Conservation (phyloP, 2,113 vertebrate species). For the Kryptolebias marmoratus region DNA sequence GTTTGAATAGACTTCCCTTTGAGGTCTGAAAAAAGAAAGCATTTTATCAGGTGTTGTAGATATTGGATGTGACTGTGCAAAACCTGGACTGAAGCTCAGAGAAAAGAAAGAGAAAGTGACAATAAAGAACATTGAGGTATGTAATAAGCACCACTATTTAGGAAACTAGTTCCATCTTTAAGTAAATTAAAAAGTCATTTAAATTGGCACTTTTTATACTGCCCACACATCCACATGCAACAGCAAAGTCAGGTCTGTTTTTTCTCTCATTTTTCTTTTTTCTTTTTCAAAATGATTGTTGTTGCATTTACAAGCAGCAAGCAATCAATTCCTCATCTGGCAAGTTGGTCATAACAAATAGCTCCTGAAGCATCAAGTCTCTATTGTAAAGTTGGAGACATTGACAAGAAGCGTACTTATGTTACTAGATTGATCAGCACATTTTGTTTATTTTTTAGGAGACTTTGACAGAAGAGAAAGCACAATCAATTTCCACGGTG, state of each 20-base stretch:
- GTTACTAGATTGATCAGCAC: constrained; percentile 83
- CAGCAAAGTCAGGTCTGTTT: constrained; percentile 35
- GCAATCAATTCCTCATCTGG: constrained; percentile 79
- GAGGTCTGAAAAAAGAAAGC: neutral
- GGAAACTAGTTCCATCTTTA: constrained; percentile 9
- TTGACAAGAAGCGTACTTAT: constrained; percentile 82
- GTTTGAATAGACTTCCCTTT: neutral
- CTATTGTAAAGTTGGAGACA: constrained; percentile 77
- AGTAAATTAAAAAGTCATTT: constrained; percentile 45
- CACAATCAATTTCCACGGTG: constrained; percentile 75
- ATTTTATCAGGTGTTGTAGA: constrained; percentile 1
- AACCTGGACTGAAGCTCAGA: neutral
- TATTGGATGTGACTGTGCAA: neutral
- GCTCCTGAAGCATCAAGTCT: constrained; percentile 78
- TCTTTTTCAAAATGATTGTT: constrained; percentile 68
- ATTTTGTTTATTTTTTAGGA: constrained; percentile 79
- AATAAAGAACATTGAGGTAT: constrained; percentile 1
- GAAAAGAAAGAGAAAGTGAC: neutral
- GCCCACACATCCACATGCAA: constrained; percentile 32
- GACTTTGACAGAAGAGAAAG: constrained; percentile 71
- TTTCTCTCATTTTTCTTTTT: constrained; percentile 37
- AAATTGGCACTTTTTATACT: constrained; percentile 41
- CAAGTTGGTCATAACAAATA: constrained; percentile 80
- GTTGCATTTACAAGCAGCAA: constrained; percentile 69
- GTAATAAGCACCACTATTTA: neutral